phyloP scores from a whole-genome alignment of 2,888 invertebrate genomes.

The Caenorhabditis afra region DNA sequence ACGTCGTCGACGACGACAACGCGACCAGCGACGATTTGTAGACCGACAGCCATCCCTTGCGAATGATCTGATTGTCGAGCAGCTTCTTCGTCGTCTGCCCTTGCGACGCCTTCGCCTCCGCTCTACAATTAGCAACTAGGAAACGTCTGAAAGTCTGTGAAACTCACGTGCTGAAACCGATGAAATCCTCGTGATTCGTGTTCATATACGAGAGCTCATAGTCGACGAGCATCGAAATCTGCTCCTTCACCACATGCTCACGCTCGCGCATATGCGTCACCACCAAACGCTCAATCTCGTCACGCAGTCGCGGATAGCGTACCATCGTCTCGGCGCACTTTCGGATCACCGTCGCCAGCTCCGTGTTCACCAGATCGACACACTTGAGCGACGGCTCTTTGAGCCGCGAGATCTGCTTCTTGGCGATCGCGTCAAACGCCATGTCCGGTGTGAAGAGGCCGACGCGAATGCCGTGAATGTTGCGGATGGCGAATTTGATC shows the following conservation, averaged over 20 bases:
- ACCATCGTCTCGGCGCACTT: slow-evolving; percentile 97
- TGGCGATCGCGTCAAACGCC: slow-evolving; percentile 99
- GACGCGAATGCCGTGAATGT: slow-evolving; percentile 94
- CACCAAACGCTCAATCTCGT: slow-evolving; percentile 97
- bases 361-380: slow-evolving; percentile 96
- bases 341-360: slow-evolving; percentile 92
- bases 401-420: slow-evolving; percentile 90
- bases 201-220: slow-evolving; percentile 98
- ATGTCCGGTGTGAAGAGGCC: slow-evolving; percentile 99
- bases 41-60: slow-evolving; percentile 97
- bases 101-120: slow-evolving; percentile 88
- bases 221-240: slow-evolving; percentile 92
- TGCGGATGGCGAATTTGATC: slow-evolving; percentile 98
- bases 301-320: slow-evolving; percentile 95
- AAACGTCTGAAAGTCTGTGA: too few relatives aligned
- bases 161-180: slow-evolving; percentile 95
- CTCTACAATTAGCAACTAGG: slow-evolving; percentile 84
- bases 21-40: slow-evolving; percentile 85
- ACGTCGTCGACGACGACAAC: slow-evolving; percentile 83
- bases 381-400: slow-evolving; percentile 96
- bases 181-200: slow-evolving; percentile 98
- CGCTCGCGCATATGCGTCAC: slow-evolving; percentile 93
- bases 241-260: slow-evolving; percentile 94
- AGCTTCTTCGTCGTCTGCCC: slow-evolving; percentile 85
- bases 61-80: slow-evolving; percentile 87